phyloP scores from a whole-genome alignment of 2,888 invertebrate species.

The Dione juno region DNA sequence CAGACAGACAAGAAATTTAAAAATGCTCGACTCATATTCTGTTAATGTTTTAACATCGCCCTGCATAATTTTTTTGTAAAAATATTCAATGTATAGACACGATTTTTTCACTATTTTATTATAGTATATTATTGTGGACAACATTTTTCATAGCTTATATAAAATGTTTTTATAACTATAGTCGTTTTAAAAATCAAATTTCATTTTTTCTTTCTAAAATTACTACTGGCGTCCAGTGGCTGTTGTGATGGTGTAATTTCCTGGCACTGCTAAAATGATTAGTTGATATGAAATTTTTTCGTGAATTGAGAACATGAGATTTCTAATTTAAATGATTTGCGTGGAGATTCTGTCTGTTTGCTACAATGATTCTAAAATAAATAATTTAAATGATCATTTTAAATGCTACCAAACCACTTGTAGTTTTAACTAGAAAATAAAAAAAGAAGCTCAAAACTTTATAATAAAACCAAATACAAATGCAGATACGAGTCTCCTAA shows the following conservation, averaged over 20 bases:
- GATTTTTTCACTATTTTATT: no score
- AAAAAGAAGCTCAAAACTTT: no score
- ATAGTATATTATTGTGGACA: background rate
- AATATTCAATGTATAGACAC: no score
- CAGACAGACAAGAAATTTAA: no score
- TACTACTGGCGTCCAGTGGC: conserved; percentile 4
- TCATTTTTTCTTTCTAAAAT: conserved; percentile 2
- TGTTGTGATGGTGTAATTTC: background rate
- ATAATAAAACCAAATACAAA: no score
- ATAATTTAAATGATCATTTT: background rate
- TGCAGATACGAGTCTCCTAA: no score
- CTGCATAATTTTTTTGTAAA: no score
- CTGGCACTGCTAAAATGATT: conserved; percentile 6
- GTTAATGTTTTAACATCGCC: no score
- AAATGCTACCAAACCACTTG: background rate
- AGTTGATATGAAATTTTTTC: conserved; percentile 5
- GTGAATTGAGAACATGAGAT: background rate
- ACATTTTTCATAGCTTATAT: background rate
- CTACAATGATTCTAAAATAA: background rate
- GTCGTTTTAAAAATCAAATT: background rate
- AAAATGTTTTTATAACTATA: background rate
- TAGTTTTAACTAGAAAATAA: no score
- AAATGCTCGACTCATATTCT: no score
- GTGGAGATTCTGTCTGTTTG: background rate
- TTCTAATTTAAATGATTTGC: background rate